Evolutionary conservation across 2,113 vertebrate species (phyloP), one percentile per base, ranked within the genome.

Genomic region (Poecile atricapillus): DNA sequence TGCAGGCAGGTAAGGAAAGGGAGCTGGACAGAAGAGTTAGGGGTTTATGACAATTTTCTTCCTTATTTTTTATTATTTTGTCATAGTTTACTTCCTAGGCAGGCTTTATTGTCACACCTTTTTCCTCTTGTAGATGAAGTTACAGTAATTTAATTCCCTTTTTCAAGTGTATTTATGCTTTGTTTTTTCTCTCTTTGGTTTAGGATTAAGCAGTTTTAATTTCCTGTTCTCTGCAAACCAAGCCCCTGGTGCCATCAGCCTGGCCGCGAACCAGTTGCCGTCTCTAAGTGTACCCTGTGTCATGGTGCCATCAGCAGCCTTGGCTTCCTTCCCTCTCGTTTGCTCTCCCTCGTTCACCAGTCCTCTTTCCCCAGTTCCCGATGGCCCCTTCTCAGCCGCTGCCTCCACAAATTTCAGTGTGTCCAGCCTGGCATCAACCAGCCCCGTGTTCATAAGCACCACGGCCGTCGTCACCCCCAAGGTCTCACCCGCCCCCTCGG

Each of bases 281-380:
- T 93, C 98, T 25, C 86, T 99, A 87, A 97, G 98, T 0, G 70
- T 99, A 64, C 99, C 99, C 5, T 99, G 98, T 85, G 97, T 99
- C 43, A 86, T 99, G 94, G 62, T 99, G 46, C 98, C 99, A 1
- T 98, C 99, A 15, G 78, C 98, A 2, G 87, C 98, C 7, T 88
- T 99, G 77, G 93, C 98, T 77, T 97, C 98, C 43, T 98, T 98
- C 89, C 98, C 98, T 19, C 85, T 99, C 25, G n/a, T 99, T 83
- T 98, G 97, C 37, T 98, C 98, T 59, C 93, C 97, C 4, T 46
- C 98, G 2, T 18, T 98, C 82, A 68, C 95, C 6, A 58, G 89
- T 91, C 67, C 79, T 7, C 50, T 83, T 68, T 15, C 95, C 76
- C 37, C 98, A 44, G 33, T 93, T 94, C 85, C 95, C 0, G 93